phyloP scores from a whole-genome alignment of 1,140 invertebrate genomes.

The Psilanteris sp. region DNA sequence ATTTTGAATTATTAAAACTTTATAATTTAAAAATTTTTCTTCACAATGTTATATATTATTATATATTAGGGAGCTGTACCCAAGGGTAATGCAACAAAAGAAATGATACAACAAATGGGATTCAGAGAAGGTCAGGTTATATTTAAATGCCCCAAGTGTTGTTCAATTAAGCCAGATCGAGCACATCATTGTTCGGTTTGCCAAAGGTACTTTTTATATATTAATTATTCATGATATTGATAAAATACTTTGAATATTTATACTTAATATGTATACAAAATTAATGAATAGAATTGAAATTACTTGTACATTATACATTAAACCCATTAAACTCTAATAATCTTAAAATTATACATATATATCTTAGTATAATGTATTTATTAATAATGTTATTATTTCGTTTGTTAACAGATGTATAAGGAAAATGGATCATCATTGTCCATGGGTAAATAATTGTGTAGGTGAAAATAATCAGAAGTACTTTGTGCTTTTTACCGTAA shows the following conservation, averaged over 20 bases:
- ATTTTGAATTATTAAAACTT: no score
- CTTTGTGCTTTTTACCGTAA: constrained; percentile 99
- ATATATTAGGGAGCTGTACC: constrained; percentile 93
- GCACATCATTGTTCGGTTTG: constrained; percentile 99
- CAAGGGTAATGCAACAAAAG: constrained; percentile 98
- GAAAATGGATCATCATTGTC: constrained; percentile 99
- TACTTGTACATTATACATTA: no score
- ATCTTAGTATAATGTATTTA: no score
- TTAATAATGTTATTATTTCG: no score
- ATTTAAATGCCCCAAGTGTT: constrained; percentile 99
- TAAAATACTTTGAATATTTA: no score
- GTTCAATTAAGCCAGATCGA: constrained; percentile 98
- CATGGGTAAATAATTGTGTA: constrained; percentile 99
- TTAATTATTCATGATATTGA: no score
- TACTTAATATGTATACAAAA: no score
- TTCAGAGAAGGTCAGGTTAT: constrained; percentile 95
- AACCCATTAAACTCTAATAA: no score
- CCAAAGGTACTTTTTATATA: constrained; percentile 82
- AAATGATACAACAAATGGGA: constrained; percentile 97
- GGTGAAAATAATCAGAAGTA: constrained; percentile 99
- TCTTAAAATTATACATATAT: no score
- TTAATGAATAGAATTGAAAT: no score
- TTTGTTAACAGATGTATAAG: constrained; percentile 87
- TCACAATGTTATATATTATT: no score
- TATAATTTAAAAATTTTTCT: no score